These are phyloP conservation scores for Daubentonia madagascariensis DNA, from an alignment of 2,113 vertebrate species.

Conservation along the genomic window DNA sequence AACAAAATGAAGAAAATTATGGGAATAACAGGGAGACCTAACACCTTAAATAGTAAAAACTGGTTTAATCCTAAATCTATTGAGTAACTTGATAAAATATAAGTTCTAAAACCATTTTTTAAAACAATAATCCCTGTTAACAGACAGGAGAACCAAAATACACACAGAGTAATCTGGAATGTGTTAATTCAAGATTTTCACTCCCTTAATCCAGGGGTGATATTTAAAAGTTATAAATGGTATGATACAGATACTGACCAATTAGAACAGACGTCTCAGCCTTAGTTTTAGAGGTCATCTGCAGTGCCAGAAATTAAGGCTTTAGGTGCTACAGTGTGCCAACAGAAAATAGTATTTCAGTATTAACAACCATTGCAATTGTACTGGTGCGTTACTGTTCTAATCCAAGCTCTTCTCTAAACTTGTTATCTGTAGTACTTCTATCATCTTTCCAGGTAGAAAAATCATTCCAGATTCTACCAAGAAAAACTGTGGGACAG, in stretches of 20 bases:
- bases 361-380: not conserved
- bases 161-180: not conserved
- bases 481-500: not conserved
- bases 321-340: no score
- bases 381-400: not conserved
- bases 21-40: not conserved
- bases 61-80: not conserved
- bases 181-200: not conserved
- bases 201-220: not conserved
- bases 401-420: not conserved
- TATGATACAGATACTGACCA: not conserved
- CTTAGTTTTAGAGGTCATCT: not conserved
- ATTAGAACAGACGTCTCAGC: not conserved
- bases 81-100: not conserved
- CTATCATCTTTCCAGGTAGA: not conserved
- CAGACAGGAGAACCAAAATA: not conserved
- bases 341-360: not conserved
- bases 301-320: not conserved
- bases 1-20: not conserved
- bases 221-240: not conserved
- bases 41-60: not conserved
- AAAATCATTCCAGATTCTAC: not conserved
- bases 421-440: not conserved
- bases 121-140: not conserved
- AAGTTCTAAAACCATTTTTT: not conserved